Evolutionary conservation across 1,140 invertebrate genomes (phyloP), one percentile per base, ranked within the genome.

Genomic region (Brachionus koreanus): DNA sequence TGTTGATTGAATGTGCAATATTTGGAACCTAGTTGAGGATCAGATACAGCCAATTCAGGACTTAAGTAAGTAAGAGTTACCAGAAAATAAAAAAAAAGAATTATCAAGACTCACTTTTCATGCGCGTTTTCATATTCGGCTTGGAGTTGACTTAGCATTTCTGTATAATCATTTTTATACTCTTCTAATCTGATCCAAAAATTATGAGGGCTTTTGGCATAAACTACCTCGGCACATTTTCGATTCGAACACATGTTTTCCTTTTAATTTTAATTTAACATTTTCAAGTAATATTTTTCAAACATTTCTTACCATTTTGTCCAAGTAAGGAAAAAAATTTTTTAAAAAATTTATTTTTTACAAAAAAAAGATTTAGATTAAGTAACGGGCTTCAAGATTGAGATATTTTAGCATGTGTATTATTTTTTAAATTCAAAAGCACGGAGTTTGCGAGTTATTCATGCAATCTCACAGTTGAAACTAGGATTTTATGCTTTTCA

Each of bases 171-270:
- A 65, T 57, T 61, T 29, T 79, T 79, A 65, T 42, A 42, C 49
- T 79, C 76, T 57, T 79, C 76, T 61, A 65, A 29, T 35, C 76
- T 49, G 5, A 79, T 25, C 49, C 61, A 79, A 65, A 79, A 79
- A 39, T 79, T 65, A 12, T 61, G 19, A 33, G 76, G 76, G 16
- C 61, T 57, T 35, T 61, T 79, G 16, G 35, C 37, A 43, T 35
- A 43, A 5, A 23, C 9, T 25, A 79, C 7, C n/a, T 79, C 76
- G 49, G 37, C 76, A 37, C 76, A 79, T 23, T 61, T 61, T 37
- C 76, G 46, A 29, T 79, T 79, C 10, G 49, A 57, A 35, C 19
- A 42, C 57, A 61, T 25, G 7, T 74, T 74, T 9, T 43, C 69
- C 25, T 74, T 23, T 2, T 12, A 13, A 37, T 19, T 16, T 37